These are phyloP conservation scores for Schizotus pectinicornis DNA, from an alignment of 2,888 invertebrate genomes.

Conservation along the genomic window DNA sequence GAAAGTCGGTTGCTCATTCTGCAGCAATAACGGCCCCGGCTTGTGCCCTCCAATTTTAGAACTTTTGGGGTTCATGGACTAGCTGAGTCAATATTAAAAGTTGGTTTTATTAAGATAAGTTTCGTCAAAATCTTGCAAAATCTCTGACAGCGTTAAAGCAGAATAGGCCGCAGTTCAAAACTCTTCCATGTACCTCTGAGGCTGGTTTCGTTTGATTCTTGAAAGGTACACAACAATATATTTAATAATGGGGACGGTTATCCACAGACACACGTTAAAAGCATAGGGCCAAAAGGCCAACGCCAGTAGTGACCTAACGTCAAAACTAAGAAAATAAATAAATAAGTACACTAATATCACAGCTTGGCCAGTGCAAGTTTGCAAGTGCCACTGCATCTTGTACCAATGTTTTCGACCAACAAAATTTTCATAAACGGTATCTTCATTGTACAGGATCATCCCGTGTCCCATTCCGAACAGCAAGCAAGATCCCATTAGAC, in stretches of 20 bases:
- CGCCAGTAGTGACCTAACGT: conserved; percentile 34
- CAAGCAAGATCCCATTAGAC: conserved; percentile 61
- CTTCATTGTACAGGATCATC: conserved; percentile 60
- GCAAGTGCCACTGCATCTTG: conserved; percentile 60
- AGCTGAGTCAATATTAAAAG: too few relatives aligned
- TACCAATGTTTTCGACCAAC: conserved; percentile 62
- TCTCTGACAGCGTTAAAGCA: too few relatives aligned
- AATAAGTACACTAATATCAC: conserved; percentile 52
- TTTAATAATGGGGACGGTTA: conserved; percentile 32
- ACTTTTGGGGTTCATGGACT: too few relatives aligned
- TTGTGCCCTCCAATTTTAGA: too few relatives aligned
- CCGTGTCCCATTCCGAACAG: conserved; percentile 63
- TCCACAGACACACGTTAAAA: conserved; percentile 37
- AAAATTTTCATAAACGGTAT: conserved; percentile 59
- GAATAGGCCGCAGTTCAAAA: neutral
- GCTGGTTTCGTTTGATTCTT: conserved; percentile 2
- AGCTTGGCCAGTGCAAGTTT: conserved; percentile 58
- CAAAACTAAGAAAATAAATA: conserved; percentile 34
- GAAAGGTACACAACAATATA: conserved; percentile 22
- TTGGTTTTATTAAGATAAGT: too few relatives aligned
- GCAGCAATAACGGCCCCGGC: too few relatives aligned
- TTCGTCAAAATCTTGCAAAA: too few relatives aligned
- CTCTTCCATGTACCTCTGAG: neutral
- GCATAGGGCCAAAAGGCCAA: conserved; percentile 33
- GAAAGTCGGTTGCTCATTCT: too few relatives aligned